Evolutionary conservation across 92 coral and sea anemone species (phyloP).

Genomic region (Umimayanthus chanpuru): DNA sequence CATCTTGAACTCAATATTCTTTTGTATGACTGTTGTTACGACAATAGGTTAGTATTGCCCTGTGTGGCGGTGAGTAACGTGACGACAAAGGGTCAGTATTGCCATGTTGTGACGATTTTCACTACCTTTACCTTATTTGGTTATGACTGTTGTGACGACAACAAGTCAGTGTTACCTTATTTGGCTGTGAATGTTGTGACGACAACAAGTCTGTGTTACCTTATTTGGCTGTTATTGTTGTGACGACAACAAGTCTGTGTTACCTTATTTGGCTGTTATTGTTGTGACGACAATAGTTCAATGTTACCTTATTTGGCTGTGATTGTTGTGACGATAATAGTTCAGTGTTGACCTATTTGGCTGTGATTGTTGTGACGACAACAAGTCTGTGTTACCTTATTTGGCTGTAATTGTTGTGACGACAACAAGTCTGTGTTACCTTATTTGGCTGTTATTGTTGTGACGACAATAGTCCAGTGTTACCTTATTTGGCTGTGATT

Average conservation of each 20-base stretch:
- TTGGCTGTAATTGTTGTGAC: no score
- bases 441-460: no score
- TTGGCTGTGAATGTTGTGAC: neutral
- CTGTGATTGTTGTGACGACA: neutral
- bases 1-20: constrained; percentile 75
- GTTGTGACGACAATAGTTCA: neutral
- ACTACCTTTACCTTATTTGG: neutral
- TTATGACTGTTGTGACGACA: neutral
- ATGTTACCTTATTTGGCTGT: neutral
- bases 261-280: neutral
- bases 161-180: neutral
- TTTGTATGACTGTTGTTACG: constrained; percentile 87
- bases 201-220: neutral
- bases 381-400: no score
- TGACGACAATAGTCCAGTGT: no score
- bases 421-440: no score
- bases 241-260: no score
- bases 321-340: neutral
- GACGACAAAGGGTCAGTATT: neutral
- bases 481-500: no score
- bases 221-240: neutral
- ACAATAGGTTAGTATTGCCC: constrained; percentile 69
- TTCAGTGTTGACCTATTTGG: neutral
- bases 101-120: neutral
- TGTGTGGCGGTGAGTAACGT: neutral